Evolutionary conservation across 2,113 vertebrate species (phyloP).

Genomic region (Alligator sinensis): DNA sequence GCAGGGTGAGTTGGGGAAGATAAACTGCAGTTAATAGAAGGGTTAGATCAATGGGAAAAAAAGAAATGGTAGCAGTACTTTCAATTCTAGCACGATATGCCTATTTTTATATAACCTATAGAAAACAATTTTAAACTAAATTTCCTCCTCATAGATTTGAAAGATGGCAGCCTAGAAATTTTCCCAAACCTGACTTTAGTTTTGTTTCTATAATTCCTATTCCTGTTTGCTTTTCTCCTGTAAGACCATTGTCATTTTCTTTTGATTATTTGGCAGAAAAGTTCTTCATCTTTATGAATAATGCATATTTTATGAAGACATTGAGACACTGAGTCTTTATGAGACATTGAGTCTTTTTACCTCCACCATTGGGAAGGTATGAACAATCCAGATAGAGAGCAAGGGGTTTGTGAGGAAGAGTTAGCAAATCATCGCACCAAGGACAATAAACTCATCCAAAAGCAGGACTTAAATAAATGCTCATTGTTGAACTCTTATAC

Average conservation of each 20-base stretch:
- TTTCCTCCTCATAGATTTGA: not conserved
- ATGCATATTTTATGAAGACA: not conserved
- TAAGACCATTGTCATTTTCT: not conserved
- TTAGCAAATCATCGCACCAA: conserved; percentile 19
- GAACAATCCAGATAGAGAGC: conserved; percentile 34
- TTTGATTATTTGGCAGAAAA: conserved; percentile 11
- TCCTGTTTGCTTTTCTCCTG: not conserved
- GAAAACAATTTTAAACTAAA: not conserved
- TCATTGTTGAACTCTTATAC: not conserved
- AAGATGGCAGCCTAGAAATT: not conserved
- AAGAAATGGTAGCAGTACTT: not conserved
- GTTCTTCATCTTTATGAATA: not conserved
- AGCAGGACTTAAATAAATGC: not conserved
- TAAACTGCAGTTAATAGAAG: not conserved
- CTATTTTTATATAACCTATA: not conserved
- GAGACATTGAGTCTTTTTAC: conserved; percentile 12
- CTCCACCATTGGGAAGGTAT: conserved; percentile 56
- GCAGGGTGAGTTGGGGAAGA: not conserved
- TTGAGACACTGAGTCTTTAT: conserved; percentile 4
- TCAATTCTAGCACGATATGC: not conserved
- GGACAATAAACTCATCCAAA: conserved; percentile 51
- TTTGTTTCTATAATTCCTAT: not conserved
- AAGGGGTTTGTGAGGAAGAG: conserved; percentile 17
- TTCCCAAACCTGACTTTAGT: not conserved
- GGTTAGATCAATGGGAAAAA: not conserved